Base-by-base conservation (phyloP, 2,113 vertebrate genomes). In the Ranitomeya variabilis region DNA sequence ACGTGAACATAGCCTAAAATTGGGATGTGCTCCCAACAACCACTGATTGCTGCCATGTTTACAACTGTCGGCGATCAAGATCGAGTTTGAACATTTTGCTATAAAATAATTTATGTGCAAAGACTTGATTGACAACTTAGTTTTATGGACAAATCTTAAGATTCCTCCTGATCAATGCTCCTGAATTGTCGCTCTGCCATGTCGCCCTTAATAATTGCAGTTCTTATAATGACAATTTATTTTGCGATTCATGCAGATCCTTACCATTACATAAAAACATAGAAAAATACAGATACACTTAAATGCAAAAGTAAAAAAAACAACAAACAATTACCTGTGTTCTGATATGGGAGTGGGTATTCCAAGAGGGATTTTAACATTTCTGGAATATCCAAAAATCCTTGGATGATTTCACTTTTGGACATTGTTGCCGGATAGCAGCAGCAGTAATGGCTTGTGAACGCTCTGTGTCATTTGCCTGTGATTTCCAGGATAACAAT, bases 331-430 rank as follows among this genome's bases (percentile, higher is more conserved):
- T 91, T 96, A 95, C 95, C 96, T 96, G 92, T 93, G 92, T 88
- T 92, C 92, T 93, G 89, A 90, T 93, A 55, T 92, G 94, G 93
- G 95, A 95, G 87, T 96, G 93, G 31, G 78, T 95, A 96, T 57
- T 97, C 97, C 90, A 96, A 93, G 86, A 98, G 91, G 1, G 96
- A 95, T 92, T 94, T 97, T 88, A 98, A 94, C 87, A 98, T 94
- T 91, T 97, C 97, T 0, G 96, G 96, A 84, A 97, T 95, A 89
- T 98, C 96, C 94, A 82, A 93, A 83, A 0, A 91, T 92, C 90
- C 94, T 90, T 91, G 91, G 0, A 95, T 73, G 84, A 81, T 92
- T 90, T 91, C 90, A 77, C 94, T 92, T 92, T 92, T 91, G n/a
- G 93, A 93, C 95, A 95, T 94, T 83, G 91, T 89, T 90, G 77